Percentiles rank a stretch among this genome's conserved stretches.
These are phyloP conservation scores for Pagrus major DNA, from an alignment of 2,113 vertebrate genomes.

Conservation along the genomic window DNA sequence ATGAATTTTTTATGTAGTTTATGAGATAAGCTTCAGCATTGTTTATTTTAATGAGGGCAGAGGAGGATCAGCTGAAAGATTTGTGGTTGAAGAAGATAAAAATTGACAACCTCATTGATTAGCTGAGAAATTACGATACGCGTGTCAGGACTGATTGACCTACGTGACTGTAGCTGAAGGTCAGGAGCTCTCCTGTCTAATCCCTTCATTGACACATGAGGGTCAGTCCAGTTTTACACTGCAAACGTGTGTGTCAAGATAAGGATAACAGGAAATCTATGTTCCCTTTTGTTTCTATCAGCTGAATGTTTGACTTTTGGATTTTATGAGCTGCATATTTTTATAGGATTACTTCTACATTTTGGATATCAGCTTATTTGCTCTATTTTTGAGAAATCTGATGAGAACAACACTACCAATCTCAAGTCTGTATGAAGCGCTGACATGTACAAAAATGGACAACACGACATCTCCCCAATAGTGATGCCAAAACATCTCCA, in stretches of 20 bases:
- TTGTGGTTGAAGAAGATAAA: neutral
- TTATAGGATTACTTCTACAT: no score
- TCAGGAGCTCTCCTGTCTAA: neutral
- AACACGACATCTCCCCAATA: no score
- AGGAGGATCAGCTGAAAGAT: neutral
- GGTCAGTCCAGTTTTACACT: neutral
- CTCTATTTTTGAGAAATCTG: neutral
- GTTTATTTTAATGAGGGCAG: neutral
- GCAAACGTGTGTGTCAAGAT: neutral
- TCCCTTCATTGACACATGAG: neutral
- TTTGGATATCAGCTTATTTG: neutral
- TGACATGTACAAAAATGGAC: no score
- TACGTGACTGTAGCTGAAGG: neutral
- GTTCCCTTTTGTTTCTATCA: neutral
- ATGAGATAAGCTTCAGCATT: neutral
- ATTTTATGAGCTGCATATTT: neutral
- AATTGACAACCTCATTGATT: slow-evolving; percentile 10
- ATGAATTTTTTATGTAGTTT: neutral
- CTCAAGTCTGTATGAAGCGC: neutral
- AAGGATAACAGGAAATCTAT: neutral
- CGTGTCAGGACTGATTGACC: neutral
- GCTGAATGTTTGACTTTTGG: neutral
- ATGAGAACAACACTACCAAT: no score
- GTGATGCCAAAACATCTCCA: no score
- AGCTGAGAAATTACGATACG: neutral